phyloP scores from a whole-genome alignment of 2,113 vertebrate species.

The Petromus typicus region DNA sequence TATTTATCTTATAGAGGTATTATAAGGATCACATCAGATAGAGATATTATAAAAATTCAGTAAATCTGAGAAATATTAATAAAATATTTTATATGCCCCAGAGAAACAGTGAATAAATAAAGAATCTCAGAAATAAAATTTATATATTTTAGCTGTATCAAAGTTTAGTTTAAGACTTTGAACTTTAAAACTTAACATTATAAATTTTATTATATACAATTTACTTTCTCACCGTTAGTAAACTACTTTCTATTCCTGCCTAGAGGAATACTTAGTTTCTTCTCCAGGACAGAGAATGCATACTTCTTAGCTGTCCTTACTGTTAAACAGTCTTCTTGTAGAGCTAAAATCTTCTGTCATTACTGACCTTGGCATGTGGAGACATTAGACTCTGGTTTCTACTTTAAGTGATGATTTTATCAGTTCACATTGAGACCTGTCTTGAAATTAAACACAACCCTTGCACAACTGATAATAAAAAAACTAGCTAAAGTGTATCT shows the following conservation, averaged over 20 bases:
- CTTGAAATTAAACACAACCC: neutral
- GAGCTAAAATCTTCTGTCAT: neutral
- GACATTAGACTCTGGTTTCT: neutral
- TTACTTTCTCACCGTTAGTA: neutral
- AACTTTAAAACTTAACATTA: neutral
- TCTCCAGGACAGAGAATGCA: neutral
- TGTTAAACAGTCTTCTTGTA: neutral
- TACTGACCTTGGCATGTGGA: neutral
- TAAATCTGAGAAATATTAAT: neutral
- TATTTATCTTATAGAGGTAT: neutral
- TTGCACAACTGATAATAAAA: neutral
- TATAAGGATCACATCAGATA: neutral
- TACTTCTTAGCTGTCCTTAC: neutral
- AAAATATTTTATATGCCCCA: neutral
- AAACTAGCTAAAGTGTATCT: neutral
- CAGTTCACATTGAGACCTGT: neutral
- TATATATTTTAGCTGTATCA: neutral
- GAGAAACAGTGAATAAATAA: neutral
- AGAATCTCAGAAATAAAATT: constrained; percentile 22
- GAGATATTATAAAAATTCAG: neutral
- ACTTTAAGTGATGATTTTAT: neutral
- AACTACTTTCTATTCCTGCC: neutral
- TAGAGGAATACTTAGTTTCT: neutral
- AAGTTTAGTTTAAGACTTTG: neutral
- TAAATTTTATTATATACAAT: neutral